Conservation (phyloP, 2,888 invertebrate genomes). For the Torymus auratus region DNA sequence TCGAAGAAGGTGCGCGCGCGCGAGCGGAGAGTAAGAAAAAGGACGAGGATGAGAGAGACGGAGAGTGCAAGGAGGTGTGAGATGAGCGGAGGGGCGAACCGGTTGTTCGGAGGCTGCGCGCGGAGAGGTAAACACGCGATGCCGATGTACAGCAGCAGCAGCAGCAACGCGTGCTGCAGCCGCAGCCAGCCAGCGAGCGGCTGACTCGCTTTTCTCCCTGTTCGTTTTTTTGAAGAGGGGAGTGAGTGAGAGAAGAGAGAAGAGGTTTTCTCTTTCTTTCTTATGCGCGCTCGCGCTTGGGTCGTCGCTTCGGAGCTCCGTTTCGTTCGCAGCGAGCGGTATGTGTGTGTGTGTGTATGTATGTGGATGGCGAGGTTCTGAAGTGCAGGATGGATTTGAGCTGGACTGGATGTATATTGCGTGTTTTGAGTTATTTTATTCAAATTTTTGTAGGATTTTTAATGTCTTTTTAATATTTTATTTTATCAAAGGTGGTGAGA, state of each 20-base stretch:
- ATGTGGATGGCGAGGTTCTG: no score
- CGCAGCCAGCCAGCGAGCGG: no score
- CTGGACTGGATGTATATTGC: no score
- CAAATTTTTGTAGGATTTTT: no score
- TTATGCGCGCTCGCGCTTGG: neutral
- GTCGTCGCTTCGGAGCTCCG: no score
- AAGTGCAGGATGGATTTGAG: no score
- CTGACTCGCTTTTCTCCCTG: constrained; percentile 42
- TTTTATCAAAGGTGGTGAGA: no score
- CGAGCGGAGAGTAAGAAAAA: constrained; percentile 55
- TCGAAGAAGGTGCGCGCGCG: constrained; percentile 37
- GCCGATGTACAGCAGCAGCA: constrained; percentile 69
- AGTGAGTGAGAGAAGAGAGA: no score
- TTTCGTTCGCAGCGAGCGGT: no score
- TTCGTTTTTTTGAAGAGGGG: constrained; percentile 34
- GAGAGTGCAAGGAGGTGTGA: constrained; percentile 40
- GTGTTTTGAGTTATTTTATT: no score
- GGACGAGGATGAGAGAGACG: constrained; percentile 54
- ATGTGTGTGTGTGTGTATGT: no score
- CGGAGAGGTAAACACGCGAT: constrained; percentile 73
- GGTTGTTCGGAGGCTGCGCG: constrained; percentile 41
- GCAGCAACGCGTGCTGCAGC: constrained; percentile 35
- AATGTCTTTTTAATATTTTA: no score
- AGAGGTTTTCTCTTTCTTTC: neutral
- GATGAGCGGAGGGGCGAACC: constrained; percentile 52